Conservation (phyloP, 2,113 vertebrate genomes). For the Xenopus laevis region DNA sequence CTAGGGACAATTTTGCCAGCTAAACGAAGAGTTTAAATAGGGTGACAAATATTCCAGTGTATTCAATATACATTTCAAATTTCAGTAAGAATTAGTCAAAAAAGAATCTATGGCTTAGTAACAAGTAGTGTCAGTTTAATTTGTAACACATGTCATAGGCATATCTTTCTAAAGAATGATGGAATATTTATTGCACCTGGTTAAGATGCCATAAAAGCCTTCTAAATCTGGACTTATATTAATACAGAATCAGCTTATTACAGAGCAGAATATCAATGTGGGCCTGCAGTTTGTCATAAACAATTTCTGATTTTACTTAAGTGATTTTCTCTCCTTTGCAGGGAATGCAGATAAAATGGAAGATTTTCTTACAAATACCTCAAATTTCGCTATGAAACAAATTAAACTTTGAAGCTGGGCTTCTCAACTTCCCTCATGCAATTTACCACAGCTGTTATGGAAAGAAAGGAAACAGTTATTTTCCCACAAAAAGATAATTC, state of each 20-base stretch:
- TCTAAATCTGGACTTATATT: conserved; percentile 17
- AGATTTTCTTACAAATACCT: conserved; percentile 31
- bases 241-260: conserved; percentile 19
- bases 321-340: conserved; percentile 20
- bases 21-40: too few relatives aligned
- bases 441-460: conserved; percentile 39
- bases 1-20: too few relatives aligned
- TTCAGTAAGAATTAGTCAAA: too few relatives aligned
- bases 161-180: too few relatives aligned
- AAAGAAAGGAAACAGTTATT: conserved; percentile 27
- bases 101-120: too few relatives aligned
- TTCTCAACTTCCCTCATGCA: conserved; percentile 30
- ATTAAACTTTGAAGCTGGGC: conserved; percentile 39
- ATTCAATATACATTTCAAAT: too few relatives aligned
- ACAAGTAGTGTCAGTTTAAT: too few relatives aligned
- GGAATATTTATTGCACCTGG: too few relatives aligned
- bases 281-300: conserved; percentile 28
- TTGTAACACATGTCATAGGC: too few relatives aligned
- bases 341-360: conserved; percentile 21
- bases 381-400: conserved; percentile 29
- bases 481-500: conserved; percentile 37
- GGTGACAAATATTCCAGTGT: too few relatives aligned
- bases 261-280: conserved; percentile 19
- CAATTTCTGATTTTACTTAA: conserved; percentile 26
- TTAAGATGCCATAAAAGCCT: not conserved